Conservation (phyloP, 2,113 vertebrate genomes). For the Eurypyga helias region DNA sequence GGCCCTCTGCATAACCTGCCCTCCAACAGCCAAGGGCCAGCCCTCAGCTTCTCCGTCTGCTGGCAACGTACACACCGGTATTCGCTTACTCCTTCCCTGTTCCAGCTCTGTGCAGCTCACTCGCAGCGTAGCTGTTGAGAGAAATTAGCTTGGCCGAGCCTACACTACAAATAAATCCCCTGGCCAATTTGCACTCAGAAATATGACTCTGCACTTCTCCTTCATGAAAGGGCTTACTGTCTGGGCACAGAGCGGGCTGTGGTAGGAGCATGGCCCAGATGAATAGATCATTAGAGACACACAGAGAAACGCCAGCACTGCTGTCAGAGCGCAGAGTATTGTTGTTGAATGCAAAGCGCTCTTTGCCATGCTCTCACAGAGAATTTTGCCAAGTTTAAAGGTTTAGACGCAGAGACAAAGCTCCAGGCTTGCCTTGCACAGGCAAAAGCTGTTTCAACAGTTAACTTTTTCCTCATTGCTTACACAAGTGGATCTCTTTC, state of each 20-base stretch:
- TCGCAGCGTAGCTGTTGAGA: background rate
- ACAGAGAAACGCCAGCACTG: background rate
- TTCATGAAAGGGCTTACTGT: slow-evolving; percentile 74
- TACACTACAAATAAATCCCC: slow-evolving; percentile 43
- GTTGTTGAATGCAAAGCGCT: background rate
- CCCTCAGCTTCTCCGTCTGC: background rate
- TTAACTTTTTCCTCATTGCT: background rate
- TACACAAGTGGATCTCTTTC: background rate
- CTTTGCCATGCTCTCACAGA: background rate
- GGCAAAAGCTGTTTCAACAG: background rate
- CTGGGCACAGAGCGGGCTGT: background rate
- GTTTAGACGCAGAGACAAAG: background rate
- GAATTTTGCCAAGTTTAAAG: background rate
- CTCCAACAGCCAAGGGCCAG: background rate
- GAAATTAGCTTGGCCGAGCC: background rate
- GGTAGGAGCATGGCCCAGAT: background rate
- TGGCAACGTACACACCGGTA: background rate
- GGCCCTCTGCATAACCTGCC: background rate
- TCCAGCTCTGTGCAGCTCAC: background rate
- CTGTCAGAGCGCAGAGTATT: background rate
- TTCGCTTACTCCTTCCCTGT: background rate
- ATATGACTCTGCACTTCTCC: slow-evolving; percentile 68
- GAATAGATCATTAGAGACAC: background rate
- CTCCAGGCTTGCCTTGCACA: background rate
- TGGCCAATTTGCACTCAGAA: slow-evolving; percentile 45